A percentile compares a stretch with the other conserved stretches of the same genome.
These are phyloP conservation scores for Pedionomus torquatus DNA, from an alignment of 2,113 vertebrate species.

Conservation along the genomic window DNA sequence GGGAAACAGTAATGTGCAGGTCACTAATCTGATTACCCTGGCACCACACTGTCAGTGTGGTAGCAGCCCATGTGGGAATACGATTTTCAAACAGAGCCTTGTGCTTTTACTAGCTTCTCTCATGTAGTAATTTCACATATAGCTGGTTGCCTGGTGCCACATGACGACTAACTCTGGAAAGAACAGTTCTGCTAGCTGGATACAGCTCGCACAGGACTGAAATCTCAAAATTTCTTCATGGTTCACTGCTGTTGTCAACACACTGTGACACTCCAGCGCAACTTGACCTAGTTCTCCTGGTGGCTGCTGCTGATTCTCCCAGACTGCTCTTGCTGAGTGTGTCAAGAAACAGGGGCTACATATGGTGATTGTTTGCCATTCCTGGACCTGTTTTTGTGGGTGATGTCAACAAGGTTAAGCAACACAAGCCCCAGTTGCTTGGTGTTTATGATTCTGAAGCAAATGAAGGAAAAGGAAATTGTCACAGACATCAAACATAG, in stretches of 20 bases:
- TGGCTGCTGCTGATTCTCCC: not conserved
- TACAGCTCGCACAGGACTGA: not conserved
- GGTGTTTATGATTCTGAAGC: not conserved
- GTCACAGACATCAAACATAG: not conserved
- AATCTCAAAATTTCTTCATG: not conserved
- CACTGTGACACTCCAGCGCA: not conserved
- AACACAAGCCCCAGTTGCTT: not conserved
- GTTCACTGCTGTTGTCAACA: not conserved
- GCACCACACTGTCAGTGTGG: rapidly evolving
- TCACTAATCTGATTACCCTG: not conserved
- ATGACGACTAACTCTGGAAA: rapidly evolving
- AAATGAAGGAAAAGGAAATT: not conserved
- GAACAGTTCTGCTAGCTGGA: not conserved
- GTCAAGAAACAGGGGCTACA: not conserved
- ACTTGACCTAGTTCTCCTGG: not conserved
- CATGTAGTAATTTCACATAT: rapidly evolving
- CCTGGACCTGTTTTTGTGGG: not conserved
- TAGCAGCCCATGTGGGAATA: not conserved
- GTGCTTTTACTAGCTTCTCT: not conserved
- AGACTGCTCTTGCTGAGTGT: not conserved
- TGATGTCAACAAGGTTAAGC: not conserved
- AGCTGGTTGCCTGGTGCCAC: not conserved
- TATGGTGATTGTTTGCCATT: rapidly evolving
- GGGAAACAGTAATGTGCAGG: not conserved
- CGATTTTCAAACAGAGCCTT: not conserved